These are phyloP conservation scores for Nysson spinosus DNA, from an alignment of 2,888 invertebrate species.

Conservation along the genomic window DNA sequence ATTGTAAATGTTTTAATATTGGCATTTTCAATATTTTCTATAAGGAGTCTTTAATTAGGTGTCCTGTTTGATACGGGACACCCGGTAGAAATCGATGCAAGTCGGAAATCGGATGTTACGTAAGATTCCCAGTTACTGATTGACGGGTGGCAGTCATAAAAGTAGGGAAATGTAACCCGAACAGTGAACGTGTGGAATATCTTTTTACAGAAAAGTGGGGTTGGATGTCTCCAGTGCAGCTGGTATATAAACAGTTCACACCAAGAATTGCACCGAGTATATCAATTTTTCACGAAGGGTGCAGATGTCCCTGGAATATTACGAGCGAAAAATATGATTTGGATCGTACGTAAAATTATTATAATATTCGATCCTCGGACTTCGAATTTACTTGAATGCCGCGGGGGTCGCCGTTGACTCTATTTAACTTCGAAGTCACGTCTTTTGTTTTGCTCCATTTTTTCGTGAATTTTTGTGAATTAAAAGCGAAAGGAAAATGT, in stretches of 20 bases:
- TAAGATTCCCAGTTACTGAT: slow-evolving; percentile 12
- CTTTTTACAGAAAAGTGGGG: slow-evolving; percentile 56
- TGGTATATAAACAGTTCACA: slow-evolving; percentile 56
- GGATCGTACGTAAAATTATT: slow-evolving; percentile 50
- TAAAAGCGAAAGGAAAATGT: no score
- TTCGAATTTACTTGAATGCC: no score
- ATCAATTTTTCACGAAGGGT: slow-evolving; percentile 28
- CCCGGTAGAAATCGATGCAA: background rate
- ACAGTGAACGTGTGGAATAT: slow-evolving; percentile 52
- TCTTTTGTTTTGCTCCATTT: no score
- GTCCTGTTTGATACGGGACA: background rate
- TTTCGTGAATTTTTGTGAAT: no score
- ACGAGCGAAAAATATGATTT: slow-evolving; percentile 38
- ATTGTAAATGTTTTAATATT: no score
- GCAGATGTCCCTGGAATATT: slow-evolving; percentile 6
- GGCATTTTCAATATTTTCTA: no score
- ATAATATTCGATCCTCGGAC: background rate
- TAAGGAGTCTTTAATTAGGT: no score
- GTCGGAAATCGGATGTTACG: slow-evolving; percentile 33
- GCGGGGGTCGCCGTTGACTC: no score
- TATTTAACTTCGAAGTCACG: no score
- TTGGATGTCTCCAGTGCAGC: slow-evolving; percentile 19
- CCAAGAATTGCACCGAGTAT: slow-evolving; percentile 41
- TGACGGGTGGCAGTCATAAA: background rate
- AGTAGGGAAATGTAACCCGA: slow-evolving; percentile 23